Evolutionary conservation across 1,140 invertebrate species (phyloP).

Genomic region (Dolichoris vasculosae): DNA sequence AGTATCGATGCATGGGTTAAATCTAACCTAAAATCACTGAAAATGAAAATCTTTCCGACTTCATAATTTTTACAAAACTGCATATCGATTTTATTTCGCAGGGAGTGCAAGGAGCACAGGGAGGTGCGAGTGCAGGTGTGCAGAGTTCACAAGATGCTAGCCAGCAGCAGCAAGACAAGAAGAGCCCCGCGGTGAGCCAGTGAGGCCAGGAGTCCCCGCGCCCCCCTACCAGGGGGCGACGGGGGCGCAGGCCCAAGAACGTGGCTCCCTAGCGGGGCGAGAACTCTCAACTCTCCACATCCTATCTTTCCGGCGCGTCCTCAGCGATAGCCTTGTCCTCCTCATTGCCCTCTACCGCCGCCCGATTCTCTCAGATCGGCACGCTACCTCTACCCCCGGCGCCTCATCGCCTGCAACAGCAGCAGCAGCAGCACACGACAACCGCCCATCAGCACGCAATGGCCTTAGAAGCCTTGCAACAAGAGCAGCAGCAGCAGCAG

Average conservation of each 20-base stretch:
- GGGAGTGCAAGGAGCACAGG: slow-evolving; percentile 71
- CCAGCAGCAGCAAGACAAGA: slow-evolving; percentile 85
- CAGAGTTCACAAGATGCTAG: slow-evolving; percentile 79
- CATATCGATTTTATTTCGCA: slow-evolving; percentile 48
- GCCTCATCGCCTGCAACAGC: slow-evolving; percentile 61
- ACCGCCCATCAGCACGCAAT: slow-evolving; percentile 59
- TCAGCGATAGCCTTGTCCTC: slow-evolving; percentile 62
- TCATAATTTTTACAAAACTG: not conserved
- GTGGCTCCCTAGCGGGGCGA: slow-evolving; percentile 75
- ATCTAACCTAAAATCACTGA: not conserved
- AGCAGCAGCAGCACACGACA: slow-evolving; percentile 54
- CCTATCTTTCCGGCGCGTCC: slow-evolving; percentile 65
- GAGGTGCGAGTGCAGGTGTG: slow-evolving; percentile 73
- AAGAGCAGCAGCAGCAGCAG: slow-evolving; percentile 59
- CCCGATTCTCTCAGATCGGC: slow-evolving; percentile 56
- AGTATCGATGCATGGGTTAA: not conserved
- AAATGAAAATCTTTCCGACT: not conserved
- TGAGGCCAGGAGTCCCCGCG: slow-evolving; percentile 78
- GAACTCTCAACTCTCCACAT: slow-evolving; percentile 69
- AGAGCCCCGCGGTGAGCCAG: slow-evolving; percentile 86
- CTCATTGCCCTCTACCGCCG: slow-evolving; percentile 56
- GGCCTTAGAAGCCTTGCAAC: slow-evolving; percentile 42
- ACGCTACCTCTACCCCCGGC: slow-evolving; percentile 60
- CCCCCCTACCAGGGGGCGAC: slow-evolving; percentile 74
- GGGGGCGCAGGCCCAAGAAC: slow-evolving; percentile 75